These are phyloP conservation scores for Pelobates fuscus DNA, from an alignment of 2,113 vertebrate species.

Conservation along the genomic window DNA sequence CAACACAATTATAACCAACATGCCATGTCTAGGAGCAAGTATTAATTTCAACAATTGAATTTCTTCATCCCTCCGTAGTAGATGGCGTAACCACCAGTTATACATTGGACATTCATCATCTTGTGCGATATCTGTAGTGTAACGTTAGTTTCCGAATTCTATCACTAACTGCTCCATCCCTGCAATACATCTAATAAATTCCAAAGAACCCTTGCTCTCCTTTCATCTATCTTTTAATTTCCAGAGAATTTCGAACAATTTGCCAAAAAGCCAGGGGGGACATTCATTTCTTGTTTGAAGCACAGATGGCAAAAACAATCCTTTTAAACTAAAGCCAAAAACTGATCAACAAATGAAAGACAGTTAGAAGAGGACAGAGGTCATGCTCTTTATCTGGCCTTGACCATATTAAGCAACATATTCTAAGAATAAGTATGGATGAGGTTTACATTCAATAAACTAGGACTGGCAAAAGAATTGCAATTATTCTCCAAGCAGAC, in stretches of 20 bases:
- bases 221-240: not conserved
- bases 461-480: too few relatives aligned
- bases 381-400: not conserved
- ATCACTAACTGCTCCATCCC: too few relatives aligned
- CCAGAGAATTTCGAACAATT: not conserved
- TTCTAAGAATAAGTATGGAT: too few relatives aligned
- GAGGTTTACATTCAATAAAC: too few relatives aligned
- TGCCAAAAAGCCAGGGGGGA: conserved; percentile 17
- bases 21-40: too few relatives aligned
- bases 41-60: too few relatives aligned
- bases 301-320: conserved; percentile 30
- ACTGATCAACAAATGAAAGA: conserved; percentile 6
- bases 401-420: too few relatives aligned
- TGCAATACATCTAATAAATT: not conserved
- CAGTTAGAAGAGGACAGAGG: not conserved
- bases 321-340: conserved; percentile 28
- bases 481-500: too few relatives aligned
- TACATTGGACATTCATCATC: not conserved
- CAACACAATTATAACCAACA: too few relatives aligned
- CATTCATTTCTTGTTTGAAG: conserved; percentile 15
- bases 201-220: not conserved
- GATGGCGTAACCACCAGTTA: not conserved
- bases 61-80: not conserved
- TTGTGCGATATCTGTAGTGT: not conserved
- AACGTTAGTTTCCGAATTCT: not conserved